Evolutionary conservation across 2,113 vertebrate species (phyloP).

Genomic region (Prunella fulvescens): DNA sequence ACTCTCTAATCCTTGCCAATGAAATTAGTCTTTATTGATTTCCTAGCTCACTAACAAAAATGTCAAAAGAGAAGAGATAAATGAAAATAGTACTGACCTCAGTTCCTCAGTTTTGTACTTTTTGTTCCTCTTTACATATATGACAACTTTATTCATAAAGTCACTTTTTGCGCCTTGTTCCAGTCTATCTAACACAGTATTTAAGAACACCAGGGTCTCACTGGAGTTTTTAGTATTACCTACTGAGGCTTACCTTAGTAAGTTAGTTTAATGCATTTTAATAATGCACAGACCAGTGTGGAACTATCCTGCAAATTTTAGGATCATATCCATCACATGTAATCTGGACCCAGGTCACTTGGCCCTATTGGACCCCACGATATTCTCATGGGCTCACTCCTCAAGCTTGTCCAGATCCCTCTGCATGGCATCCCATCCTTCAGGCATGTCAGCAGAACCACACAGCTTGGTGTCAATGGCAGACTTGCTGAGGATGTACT

Average conservation of each 20-base stretch:
- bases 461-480: neutral
- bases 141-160: neutral
- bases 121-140: constrained; percentile 5
- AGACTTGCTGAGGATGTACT: neutral
- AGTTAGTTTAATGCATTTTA: neutral
- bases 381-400: neutral
- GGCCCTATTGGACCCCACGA: rapidly evolving
- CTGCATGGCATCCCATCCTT: neutral
- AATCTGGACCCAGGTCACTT: neutral
- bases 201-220: neutral
- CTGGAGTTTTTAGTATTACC: neutral
- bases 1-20: constrained; percentile 48
- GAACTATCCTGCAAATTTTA: neutral
- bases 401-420: neutral
- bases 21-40: constrained; percentile 64
- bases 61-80: constrained; percentile 58
- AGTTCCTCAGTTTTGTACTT: constrained; percentile 28
- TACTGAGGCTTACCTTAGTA: neutral
- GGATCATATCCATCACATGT: neutral
- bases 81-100: constrained; percentile 44
- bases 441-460: neutral
- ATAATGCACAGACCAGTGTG: neutral
- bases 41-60: constrained; percentile 52
- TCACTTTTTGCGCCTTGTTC: neutral
- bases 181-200: neutral